A percentile compares a stretch with the other conserved stretches of the same genome.
phyloP scores from a whole-genome alignment of 1,140 invertebrate genomes.

The Listronotus oregonensis region DNA sequence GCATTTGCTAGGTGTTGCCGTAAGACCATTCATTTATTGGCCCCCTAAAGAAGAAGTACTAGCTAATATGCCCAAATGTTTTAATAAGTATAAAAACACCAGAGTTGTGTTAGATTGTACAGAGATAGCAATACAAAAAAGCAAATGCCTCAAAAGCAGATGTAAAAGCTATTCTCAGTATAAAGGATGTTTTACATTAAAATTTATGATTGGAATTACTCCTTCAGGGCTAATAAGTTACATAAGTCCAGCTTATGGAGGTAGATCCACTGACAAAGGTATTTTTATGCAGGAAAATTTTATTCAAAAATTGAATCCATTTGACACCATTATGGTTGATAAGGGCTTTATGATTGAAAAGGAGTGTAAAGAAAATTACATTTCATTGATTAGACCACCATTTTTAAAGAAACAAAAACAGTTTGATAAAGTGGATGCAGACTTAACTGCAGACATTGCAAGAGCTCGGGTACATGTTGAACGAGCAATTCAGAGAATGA shows the following conservation, averaged over 20 bases:
- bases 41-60: conserved; percentile 38
- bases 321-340: conserved; percentile 49
- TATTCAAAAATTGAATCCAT: conserved; percentile 38
- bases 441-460: conserved; percentile 40
- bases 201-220: conserved; percentile 46
- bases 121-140: conserved; percentile 34
- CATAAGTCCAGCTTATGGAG: conserved; percentile 45
- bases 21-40: too few species aligned
- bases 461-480: conserved; percentile 8
- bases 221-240: conserved; percentile 47
- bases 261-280: conserved; percentile 32
- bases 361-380: conserved; percentile 3
- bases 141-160: too few species aligned
- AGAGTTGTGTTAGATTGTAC: conserved; percentile 45
- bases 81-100: conserved; percentile 35
- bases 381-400: conserved; percentile 29
- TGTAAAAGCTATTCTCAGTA: conserved; percentile 15
- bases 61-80: conserved; percentile 42
- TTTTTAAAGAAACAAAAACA: conserved; percentile 27
- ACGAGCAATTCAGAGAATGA: conserved; percentile 17
- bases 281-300: conserved; percentile 35
- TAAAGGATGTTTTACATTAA: conserved; percentile 43
- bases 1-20: too few species aligned
- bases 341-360: conserved; percentile 36
- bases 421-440: conserved; percentile 27